Evolutionary conservation across 2,113 vertebrate genomes (phyloP), one percentile per base, ranked within the genome.

Genomic region (Fukomys damarensis): DNA sequence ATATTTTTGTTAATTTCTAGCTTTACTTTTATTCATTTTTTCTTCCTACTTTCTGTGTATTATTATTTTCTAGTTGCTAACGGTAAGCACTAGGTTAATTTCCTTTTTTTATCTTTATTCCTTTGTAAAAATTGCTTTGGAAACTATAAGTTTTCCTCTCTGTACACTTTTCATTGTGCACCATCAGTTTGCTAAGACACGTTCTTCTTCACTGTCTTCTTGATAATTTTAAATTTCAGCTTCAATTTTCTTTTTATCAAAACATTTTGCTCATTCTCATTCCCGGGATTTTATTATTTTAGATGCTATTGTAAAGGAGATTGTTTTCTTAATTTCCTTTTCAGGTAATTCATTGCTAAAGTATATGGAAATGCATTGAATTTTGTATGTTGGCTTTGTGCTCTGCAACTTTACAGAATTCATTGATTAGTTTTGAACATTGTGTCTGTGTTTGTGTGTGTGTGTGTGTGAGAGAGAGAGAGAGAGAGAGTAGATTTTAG

Each of bases 171-270:
- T 91, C 46, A 58, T 2, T 65, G 24, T 81, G 35, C 65, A 41
- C 24, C 17, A 5, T 61, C 74, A 91, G 12, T 91, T 94, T 96
- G 20, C 38, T n/a, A 24, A 56, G 66, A 87, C 81, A 87, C 56
- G 80, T 76, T 90, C 22, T 43, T 82, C 35, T 94, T 94, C 22
- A n/a, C 58, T 61, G 49, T 91, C 63, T 91, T 82, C 35, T 59
- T 68, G 80, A 61, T 26, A 85, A 46, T 91, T 66, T 94, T 22
- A 82, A 59, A 86, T 94, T 91, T 82, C 32, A 82, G 28, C 76
- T 91, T 91, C 82, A 56, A 59, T 96, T 81, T 93, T 70, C 43
- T 32, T 38, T 96, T 52, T 82, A 83, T 66, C 82, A 66, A 76
- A 87, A 74, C 49, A 87, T 68, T 72, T 93, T 81, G 59, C 24